These are phyloP conservation scores for Drosophila mayaguana DNA, from an alignment of 2,888 invertebrate genomes.

Conservation along the genomic window DNA sequence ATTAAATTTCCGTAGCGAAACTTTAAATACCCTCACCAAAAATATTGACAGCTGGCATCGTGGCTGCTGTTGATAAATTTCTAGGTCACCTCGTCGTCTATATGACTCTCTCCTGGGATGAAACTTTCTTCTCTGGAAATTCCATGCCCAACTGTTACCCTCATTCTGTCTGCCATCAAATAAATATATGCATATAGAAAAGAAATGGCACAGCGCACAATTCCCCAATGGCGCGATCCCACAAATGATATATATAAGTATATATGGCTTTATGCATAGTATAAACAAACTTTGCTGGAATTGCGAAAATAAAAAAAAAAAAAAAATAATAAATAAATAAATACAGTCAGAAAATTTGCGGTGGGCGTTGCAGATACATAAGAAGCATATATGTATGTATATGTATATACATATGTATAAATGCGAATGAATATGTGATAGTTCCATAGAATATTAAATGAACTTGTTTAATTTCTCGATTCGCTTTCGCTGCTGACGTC, in stretches of 20 bases:
- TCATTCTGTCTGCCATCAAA: constrained; percentile 15
- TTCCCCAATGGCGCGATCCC: constrained; percentile 41
- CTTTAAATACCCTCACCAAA: constrained; percentile 9
- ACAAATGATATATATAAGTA: constrained; percentile 20
- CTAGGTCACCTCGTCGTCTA: neutral
- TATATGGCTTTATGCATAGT: constrained; percentile 2
- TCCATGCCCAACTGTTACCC: constrained; percentile 23
- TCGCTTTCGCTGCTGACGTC: constrained; percentile 53
- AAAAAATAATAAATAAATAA: too few species aligned
- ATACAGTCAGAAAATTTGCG: constrained; percentile 26
- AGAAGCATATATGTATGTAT: neutral
- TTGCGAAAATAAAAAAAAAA: constrained; percentile 29
- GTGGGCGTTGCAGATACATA: constrained; percentile 60
- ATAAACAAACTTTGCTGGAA: constrained; percentile 60
- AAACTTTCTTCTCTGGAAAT: neutral
- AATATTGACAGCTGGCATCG: neutral
- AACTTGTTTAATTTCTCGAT: constrained; percentile 40
- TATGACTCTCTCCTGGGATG: constrained; percentile 1
- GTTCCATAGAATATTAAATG: constrained; percentile 57
- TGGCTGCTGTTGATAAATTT: neutral
- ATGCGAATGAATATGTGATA: constrained; percentile 8
- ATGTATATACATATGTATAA: neutral
- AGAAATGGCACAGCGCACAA: constrained; percentile 39
- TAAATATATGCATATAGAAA: constrained; percentile 29
- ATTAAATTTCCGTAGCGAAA: neutral